Base-by-base conservation (phyloP, 2,113 vertebrate species). In the Thalassarche chlororhynchos region DNA sequence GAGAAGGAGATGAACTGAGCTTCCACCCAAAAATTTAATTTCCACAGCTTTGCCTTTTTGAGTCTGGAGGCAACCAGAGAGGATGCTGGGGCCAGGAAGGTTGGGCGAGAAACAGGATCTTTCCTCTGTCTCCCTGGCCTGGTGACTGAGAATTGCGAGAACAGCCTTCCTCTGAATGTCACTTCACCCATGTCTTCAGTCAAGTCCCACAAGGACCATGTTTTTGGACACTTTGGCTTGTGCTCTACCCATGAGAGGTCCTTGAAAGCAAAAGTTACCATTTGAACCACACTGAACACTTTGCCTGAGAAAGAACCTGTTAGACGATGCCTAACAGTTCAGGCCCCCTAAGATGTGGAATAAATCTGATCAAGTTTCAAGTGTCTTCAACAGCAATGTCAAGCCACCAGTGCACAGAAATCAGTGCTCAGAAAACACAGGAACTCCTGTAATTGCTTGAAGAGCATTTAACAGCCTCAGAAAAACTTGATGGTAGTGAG, bases 51-150 rank as follows among this genome's bases (percentile, higher is more conserved):
- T 44, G 42, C 21, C 29, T 36, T 42, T 62, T 8, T 31, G 57
- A 66, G 62, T 11, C 49, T n/a, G 40, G 66, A 65, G 24, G 34
- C 0, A 2, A 55, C 23, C 29, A 25, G 23, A 16, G 47, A 15
- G 23, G 52, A 71, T 29, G 51, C 38, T 14, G 46, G 7, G 44
- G 38, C 34, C 36, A n/a, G 31, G 32, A 40, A 9, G 16, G 52
- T 0, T 4, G 12, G 26, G 17, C 0, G 2, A 55, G 32, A 61
- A 65, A 26, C 19, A 17, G 71, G 47, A 3, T 74, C 23, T 5
- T 42, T 10, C 40, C 54, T 34, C 34, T 6, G 16, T 8, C 49
- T 17, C 47, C 17, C n/a, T 12, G 24, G 21, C 25, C 26, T 8
- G 8, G 31, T 17, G 47, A 32, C 23, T 1, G 5, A 17, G 18